Conservation (phyloP, 2,113 vertebrate genomes). For the Saguinus imperator region DNA sequence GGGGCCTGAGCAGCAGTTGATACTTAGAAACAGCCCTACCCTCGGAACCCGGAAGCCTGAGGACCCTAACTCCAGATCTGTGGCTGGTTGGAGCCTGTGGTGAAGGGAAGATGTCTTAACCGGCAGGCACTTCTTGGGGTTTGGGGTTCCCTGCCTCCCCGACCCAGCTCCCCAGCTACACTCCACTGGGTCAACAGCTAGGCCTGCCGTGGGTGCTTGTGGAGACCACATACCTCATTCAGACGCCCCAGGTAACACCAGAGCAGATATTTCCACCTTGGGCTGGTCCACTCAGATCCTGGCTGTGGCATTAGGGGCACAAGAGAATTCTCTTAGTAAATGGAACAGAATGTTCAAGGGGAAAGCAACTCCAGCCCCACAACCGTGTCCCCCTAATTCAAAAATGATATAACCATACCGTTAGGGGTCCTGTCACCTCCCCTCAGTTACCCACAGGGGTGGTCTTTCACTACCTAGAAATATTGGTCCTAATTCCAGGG, state of each 20-base stretch:
- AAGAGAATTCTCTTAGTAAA: not conserved
- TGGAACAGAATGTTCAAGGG: not conserved
- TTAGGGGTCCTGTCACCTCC: not conserved
- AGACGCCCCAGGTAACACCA: not conserved
- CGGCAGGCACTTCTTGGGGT: accelerated
- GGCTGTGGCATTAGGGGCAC: not conserved
- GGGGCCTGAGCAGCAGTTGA: not conserved
- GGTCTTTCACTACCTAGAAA: not conserved
- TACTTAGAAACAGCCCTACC: not conserved
- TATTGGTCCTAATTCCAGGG: not conserved
- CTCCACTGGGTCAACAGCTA: not conserved
- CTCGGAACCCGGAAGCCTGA: not conserved
- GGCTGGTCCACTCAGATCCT: not conserved
- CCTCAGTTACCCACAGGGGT: not conserved
- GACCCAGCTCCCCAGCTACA: not conserved
- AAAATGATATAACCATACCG: not conserved
- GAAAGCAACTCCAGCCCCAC: not conserved
- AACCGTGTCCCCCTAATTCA: not conserved
- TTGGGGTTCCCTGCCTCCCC: not conserved
- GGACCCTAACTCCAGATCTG: not conserved
- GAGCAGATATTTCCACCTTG: not conserved
- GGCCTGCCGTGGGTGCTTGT: accelerated
- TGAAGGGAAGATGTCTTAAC: accelerated
- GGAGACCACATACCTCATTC: not conserved
- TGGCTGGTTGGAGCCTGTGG: not conserved